A percentile compares a stretch with the other conserved stretches of the same genome.
phyloP scores from a whole-genome alignment of 1,140 invertebrate species.

The Aphelinus certus region DNA sequence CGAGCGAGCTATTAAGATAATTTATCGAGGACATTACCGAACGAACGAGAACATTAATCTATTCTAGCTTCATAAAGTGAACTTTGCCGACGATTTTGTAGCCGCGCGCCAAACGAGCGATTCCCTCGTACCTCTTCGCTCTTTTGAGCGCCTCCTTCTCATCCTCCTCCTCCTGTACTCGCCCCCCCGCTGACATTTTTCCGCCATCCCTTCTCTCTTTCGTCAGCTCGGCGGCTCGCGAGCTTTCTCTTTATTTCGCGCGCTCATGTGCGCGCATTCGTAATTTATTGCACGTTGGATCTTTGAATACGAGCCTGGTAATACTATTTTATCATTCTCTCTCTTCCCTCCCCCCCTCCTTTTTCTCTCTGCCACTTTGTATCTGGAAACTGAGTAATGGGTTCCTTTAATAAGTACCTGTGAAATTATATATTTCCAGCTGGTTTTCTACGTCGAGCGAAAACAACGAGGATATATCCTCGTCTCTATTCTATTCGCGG shows the following conservation, averaged over 20 bases:
- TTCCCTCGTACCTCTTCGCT: slow-evolving; percentile 28
- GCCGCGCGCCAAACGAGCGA: slow-evolving; percentile 61
- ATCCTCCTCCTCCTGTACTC: not conserved
- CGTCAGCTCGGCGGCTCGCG: not conserved
- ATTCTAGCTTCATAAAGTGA: slow-evolving; percentile 65
- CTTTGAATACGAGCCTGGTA: not conserved
- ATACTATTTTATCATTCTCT: not conserved
- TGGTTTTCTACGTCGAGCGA: too few species aligned
- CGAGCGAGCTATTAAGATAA: slow-evolving; percentile 63
- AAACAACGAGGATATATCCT: too few species aligned
- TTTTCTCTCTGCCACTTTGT: not conserved
- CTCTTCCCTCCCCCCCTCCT: not conserved
- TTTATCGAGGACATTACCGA: slow-evolving; percentile 64
- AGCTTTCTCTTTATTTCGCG: not conserved
- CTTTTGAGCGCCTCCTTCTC: not conserved
- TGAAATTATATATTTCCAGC: too few species aligned
- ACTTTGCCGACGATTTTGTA: slow-evolving; percentile 64
- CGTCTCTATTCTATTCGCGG: too few species aligned
- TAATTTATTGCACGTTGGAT: slow-evolving; percentile 1
- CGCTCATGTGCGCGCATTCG: not conserved
- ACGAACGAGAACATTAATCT: slow-evolving; percentile 65
- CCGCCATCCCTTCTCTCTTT: slow-evolving; percentile 7
- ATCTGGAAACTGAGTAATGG: too few species aligned
- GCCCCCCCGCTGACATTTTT: not conserved
- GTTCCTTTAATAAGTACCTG: too few species aligned